Evolutionary conservation across 1,140 invertebrate species (phyloP), one percentile per base, ranked within the genome.

Genomic region (Drosophila yakuba): DNA sequence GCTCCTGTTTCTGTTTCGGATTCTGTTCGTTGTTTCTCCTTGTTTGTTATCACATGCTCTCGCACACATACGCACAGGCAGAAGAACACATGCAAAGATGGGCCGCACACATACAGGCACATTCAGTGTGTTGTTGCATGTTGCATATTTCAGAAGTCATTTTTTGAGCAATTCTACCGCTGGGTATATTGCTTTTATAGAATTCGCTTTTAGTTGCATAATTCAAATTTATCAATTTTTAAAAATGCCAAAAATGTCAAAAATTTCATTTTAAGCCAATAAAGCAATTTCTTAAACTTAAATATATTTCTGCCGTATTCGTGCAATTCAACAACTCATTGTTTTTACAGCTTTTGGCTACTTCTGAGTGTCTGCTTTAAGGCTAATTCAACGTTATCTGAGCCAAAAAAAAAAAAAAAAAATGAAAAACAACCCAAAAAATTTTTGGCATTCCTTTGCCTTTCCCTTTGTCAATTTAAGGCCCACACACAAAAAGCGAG

Each of bases 31-130:
- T 80, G 68, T 74, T 69, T 83, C 55, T 73, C 74, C 67, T 52
- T 77, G 78, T 80, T 80, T 80, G 64, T 48, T 77, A 82, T 84
- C 80, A 77, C 69, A 74, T 56, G n/a, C 44, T 36, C 48, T 61
- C 60, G 73, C 73, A 76, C 62, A 50, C 73, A 75, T 39, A 60
- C 23, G n/a, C 39, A 23, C 23, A 23, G 2, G 23, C 23, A 23
- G 23, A 4, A 4, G 23, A 23, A 66, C 38, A 45, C 36, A 50
- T 14, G 17, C 20, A 45, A 28, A 6, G 28, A 28, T 6, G 28
- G 28, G 17, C 17, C 0, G 17, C 17, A 17, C 0, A 17, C 17
- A 17, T 17, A 32, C 32, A 32, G 8, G 2, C 32, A 32, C 35
- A 39, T 32, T 64, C 39, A 41, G 38, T 55, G 52, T 68, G 60